Percentiles rank a stretch among this genome's conserved stretches.
These are phyloP conservation scores for Vollenhovia emeryi DNA, from an alignment of 1,140 invertebrate genomes.

Conservation along the genomic window DNA sequence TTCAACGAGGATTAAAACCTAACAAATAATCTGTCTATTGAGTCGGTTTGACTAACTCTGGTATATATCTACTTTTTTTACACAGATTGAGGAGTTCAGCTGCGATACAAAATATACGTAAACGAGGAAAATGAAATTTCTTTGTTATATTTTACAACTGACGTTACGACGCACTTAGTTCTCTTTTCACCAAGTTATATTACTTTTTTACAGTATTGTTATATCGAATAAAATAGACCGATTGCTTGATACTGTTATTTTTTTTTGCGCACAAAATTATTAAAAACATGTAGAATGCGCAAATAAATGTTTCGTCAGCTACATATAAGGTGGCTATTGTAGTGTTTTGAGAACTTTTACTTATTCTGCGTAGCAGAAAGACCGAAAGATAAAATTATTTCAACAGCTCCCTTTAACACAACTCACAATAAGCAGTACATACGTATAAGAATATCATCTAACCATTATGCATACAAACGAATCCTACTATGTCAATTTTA, in stretches of 20 bases:
- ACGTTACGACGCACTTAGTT: background rate
- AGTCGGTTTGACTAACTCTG: background rate
- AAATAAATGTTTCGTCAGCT: background rate
- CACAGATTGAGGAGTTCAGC: background rate
- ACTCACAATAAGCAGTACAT: background rate
- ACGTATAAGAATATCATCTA: background rate
- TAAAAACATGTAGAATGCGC: background rate
- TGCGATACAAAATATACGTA: background rate
- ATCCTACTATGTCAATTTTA: background rate
- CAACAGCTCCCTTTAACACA: background rate
- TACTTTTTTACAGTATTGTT: background rate
- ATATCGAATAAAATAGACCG: background rate
- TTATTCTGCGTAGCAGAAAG: background rate
- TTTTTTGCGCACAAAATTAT: background rate
- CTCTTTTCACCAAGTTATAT: background rate
- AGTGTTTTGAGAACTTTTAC: background rate
- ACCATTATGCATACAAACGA: background rate
- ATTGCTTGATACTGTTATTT: background rate
- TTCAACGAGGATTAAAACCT: background rate
- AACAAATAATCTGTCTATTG: background rate
- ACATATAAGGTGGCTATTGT: background rate
- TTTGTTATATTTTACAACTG: background rate
- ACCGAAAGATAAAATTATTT: background rate
- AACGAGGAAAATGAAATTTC: background rate
- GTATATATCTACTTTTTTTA: background rate